phyloP scores from a whole-genome alignment of 2,797 vertebrate species.

The Tangara arthus region DNA sequence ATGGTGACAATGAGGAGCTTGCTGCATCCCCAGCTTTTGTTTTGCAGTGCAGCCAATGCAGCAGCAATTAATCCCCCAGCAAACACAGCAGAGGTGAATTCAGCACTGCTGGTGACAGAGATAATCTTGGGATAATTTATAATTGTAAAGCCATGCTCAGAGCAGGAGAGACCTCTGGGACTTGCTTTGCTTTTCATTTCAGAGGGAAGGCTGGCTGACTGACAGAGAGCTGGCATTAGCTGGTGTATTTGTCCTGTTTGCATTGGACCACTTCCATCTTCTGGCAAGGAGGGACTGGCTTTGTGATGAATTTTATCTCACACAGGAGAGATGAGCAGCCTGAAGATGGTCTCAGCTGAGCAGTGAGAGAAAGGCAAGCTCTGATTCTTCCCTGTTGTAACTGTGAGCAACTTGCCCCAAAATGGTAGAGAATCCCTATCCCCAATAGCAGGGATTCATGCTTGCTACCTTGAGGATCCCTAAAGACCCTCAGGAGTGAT shows the following conservation, averaged over 20 bases:
- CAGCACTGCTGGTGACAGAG: neutral
- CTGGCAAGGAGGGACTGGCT: neutral
- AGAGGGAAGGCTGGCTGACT: neutral
- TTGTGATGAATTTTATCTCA: constrained; percentile 1
- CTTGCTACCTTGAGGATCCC: neutral
- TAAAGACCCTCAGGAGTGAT: neutral
- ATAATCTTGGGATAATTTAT: constrained; percentile 53
- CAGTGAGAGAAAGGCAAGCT: neutral
- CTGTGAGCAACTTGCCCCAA: neutral
- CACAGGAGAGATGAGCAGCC: neutral
- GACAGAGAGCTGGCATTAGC: neutral
- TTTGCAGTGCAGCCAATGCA: neutral
- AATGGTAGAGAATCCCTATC: neutral
- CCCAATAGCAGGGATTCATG: neutral
- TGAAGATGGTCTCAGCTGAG: neutral
- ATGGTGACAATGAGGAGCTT: constrained; percentile 2
- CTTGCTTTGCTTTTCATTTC: neutral
- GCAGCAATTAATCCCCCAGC: constrained; percentile 18
- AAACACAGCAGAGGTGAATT: neutral
- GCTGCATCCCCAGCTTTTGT: constrained; percentile 1
- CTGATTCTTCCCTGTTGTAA: neutral
- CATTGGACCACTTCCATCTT: neutral
- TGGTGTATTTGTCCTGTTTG: constrained; percentile 15
- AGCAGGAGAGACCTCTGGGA: neutral
- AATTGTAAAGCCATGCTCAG: neutral